phyloP scores from a whole-genome alignment of 2,113 vertebrate genomes.

The Etia nguti region DNA sequence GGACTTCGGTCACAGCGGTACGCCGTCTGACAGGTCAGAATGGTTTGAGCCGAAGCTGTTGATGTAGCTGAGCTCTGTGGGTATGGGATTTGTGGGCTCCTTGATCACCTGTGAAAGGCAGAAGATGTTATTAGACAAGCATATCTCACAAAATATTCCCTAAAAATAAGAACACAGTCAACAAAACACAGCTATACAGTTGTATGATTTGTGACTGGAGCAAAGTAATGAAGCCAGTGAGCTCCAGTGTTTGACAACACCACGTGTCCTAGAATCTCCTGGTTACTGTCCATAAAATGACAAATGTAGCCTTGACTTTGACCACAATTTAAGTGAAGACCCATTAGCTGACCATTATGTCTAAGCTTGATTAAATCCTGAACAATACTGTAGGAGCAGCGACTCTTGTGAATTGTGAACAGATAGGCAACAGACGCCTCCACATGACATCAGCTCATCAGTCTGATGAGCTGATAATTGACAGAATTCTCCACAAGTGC shows the following conservation, averaged over 20 bases:
- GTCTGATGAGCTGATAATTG: background rate
- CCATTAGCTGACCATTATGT: background rate
- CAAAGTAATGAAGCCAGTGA: background rate
- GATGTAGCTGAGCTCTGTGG: conserved; percentile 65
- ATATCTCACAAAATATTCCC: background rate
- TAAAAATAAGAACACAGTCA: background rate
- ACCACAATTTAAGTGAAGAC: background rate
- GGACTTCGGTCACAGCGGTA: conserved; percentile 59
- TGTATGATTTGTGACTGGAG: background rate
- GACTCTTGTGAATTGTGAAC: background rate
- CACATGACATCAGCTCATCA: background rate
- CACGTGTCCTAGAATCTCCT: background rate
- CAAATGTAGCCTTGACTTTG: background rate
- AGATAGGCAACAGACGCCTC: background rate
- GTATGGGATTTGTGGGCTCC: conserved; percentile 24
- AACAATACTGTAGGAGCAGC: background rate
- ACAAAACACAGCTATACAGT: background rate
- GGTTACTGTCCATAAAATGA: background rate
- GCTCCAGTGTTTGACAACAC: background rate
- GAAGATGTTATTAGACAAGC: background rate
- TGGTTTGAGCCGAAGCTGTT: conserved; percentile 70
- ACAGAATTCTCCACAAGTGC: background rate
- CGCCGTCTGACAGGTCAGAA: conserved; percentile 75
- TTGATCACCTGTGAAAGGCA: conserved; percentile 44
- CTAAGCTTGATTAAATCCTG: background rate